These are phyloP conservation scores for Stegana nigrithorax DNA, from an alignment of 2,888 invertebrate species.

Conservation along the genomic window DNA sequence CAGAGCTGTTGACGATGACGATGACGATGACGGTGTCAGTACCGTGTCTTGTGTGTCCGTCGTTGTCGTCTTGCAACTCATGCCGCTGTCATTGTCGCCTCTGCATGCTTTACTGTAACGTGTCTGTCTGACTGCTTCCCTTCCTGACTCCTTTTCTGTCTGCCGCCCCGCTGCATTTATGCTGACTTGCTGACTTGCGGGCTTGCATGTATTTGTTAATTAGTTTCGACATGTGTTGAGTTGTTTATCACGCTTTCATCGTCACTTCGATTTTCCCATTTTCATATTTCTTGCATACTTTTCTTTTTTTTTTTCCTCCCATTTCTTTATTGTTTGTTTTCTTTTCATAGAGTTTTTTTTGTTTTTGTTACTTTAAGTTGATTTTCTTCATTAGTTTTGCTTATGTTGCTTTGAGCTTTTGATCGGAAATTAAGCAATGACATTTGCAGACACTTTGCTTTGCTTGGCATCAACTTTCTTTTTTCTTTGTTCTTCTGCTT, in stretches of 20 bases:
- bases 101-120: not conserved
- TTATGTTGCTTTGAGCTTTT: no score
- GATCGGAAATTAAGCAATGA: no score
- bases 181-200: no score
- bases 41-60: no score
- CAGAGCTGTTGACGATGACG: not conserved
- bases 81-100: not conserved
- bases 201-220: constrained; percentile 46
- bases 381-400: no score
- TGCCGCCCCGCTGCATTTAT: no score
- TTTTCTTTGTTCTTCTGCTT: no score
- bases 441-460: no score
- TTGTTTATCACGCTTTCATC: constrained; percentile 17
- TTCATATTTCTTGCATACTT: constrained; percentile 8
- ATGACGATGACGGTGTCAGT: not conserved
- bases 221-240: constrained; percentile 40
- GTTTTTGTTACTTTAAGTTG: not conserved
- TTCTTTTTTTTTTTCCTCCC: not conserved
- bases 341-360: no score
- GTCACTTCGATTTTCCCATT: constrained; percentile 4
- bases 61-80: not conserved
- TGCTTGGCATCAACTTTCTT: no score
- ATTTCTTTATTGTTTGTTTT: not conserved
- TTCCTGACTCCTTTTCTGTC: not conserved
- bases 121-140: not conserved